phyloP scores from a whole-genome alignment of 2,797 vertebrate genomes.

The Meriones psammophilus region DNA sequence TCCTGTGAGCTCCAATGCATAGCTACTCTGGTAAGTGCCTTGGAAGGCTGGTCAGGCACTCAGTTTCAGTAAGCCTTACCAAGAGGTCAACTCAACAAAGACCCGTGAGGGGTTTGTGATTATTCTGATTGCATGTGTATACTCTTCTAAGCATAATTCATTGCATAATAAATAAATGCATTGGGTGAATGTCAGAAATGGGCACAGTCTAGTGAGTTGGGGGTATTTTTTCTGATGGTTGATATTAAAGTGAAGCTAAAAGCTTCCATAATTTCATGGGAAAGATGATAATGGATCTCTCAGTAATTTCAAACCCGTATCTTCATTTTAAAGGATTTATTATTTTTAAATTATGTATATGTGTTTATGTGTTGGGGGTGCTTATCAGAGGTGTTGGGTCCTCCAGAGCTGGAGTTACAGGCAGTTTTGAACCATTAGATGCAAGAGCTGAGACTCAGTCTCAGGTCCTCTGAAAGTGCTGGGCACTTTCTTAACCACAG shows the following conservation, averaged over 20 bases:
- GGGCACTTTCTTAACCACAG: too few species aligned
- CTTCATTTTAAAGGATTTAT: not conserved
- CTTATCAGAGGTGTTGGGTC: not conserved
- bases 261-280: not conserved
- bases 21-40: not conserved
- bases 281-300: not conserved
- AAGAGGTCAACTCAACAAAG: not conserved
- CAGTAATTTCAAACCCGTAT: not conserved
- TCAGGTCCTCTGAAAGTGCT: not conserved
- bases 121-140: not conserved
- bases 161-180: not conserved
- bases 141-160: not conserved
- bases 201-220: not conserved
- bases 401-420: not conserved
- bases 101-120: constrained; percentile 5
- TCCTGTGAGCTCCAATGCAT: not conserved
- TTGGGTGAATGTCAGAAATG: not conserved
- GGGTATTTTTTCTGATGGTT: constrained; percentile 25
- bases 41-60: not conserved
- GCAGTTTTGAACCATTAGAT: not conserved
- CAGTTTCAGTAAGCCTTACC: not conserved
- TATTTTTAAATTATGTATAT: not conserved
- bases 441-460: not conserved
- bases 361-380: not conserved
- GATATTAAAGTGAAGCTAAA: constrained; percentile 36